Evolutionary conservation across 2,113 vertebrate species (phyloP), one percentile per base, ranked within the genome.

Genomic region (Lycaon pictus): DNA sequence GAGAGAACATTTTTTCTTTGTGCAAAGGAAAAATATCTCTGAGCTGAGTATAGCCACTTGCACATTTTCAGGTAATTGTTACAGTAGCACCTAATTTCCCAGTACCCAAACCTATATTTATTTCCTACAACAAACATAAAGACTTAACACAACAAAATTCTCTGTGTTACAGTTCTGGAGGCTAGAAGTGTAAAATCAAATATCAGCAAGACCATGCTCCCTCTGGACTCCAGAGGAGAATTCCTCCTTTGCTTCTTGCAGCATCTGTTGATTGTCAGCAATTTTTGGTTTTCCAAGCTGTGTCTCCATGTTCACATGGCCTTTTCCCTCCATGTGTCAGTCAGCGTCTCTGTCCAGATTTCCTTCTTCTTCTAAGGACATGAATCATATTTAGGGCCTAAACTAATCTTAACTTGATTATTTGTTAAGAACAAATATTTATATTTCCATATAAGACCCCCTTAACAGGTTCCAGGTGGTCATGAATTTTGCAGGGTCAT

Each of bases 211-310:
- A 35, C 43, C 8, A 32, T 19, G 17, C 13, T 90, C 4, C 2
- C 17, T 90, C 32, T 55, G 6, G 9, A 17, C n/a, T 23, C 0
- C 13, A 56, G 0, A 13, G 1, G 20, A 22, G 2, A 84, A 22
- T 88, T 63, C 5, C 60, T 69, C 23, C 25, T 55, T 56, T 81
- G 12, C 11, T 83, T 35, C 48, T 79, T 2, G 6, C 5, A n/a
- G 35, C 32, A 65, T 87, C 7, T 37, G 0, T 83, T 85, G 37
- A 0, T 17, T 74, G 16, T 88, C 1, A 37, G 22, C 5, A 60
- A 27, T 17, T 12, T 62, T 37, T 92, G 19, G 5, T 32, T 23
- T 91, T 69, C 48, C 48, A 20, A 11, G 90, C 37, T 91, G 56
- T 32, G 63, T 69, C 69, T 22, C 58, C 23, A 22, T 90, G 37